A percentile compares a stretch with the other conserved stretches of the same genome.
Conservation (phyloP, 2,888 invertebrate species). For the Mythimna pallens region DNA sequence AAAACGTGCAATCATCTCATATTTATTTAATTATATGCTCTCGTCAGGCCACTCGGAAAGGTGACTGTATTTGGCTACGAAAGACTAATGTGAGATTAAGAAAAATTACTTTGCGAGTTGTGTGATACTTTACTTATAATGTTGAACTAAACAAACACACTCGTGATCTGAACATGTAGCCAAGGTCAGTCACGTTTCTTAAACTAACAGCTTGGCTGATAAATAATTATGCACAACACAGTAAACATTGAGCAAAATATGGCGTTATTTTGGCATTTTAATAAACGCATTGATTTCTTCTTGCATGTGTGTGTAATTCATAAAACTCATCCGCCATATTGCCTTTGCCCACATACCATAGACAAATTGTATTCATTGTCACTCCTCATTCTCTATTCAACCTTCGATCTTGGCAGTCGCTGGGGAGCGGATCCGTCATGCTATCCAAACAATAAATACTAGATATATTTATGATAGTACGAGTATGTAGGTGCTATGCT, state of each 20-base stretch:
- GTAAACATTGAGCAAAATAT: background rate
- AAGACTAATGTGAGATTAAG: background rate
- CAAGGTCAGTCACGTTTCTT: constrained; percentile 13
- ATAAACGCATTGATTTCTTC: background rate
- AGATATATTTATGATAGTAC: constrained; percentile 9
- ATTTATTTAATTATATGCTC: background rate
- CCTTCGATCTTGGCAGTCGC: constrained; percentile 34
- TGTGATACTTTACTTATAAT: background rate
- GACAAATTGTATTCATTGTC: constrained; percentile 22
- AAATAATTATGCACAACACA: background rate
- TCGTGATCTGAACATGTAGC: constrained; percentile 8
- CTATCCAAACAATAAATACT: constrained; percentile 41
- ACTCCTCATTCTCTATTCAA: constrained; percentile 34
- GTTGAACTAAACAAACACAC: constrained; percentile 14
- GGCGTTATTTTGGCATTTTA: background rate
- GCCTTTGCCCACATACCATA: constrained; percentile 36
- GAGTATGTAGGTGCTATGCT: constrained; percentile 35
- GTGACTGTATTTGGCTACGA: background rate
- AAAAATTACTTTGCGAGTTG: background rate
- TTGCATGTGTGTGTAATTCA: background rate
- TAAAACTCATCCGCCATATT: constrained; percentile 21
- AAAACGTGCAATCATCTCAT: background rate
- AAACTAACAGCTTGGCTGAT: constrained; percentile 9
- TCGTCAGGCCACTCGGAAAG: background rate
- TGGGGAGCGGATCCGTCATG: constrained; percentile 34